A percentile compares a stretch with the other conserved stretches of the same genome.
These are phyloP conservation scores for Sinhomidia bicolor DNA, from an alignment of 2,888 invertebrate species.

Conservation along the genomic window DNA sequence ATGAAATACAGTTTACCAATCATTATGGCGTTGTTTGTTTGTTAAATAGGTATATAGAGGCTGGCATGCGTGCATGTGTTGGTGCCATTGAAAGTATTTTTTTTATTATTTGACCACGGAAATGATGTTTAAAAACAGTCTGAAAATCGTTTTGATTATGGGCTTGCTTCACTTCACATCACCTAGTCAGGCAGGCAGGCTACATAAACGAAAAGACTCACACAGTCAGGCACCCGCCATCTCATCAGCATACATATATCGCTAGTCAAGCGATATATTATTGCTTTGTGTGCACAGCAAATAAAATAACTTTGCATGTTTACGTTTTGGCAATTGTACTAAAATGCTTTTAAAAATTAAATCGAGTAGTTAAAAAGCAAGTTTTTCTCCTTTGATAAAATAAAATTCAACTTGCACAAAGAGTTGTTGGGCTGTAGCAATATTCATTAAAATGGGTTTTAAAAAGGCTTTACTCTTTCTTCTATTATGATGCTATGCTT, in stretches of 20 bases:
- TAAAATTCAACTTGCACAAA: too few relatives aligned
- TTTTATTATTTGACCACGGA: slow-evolving; percentile 16
- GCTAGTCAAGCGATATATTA: too few relatives aligned
- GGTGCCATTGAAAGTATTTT: slow-evolving; percentile 17
- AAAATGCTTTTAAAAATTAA: not conserved
- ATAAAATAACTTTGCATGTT: slow-evolving; percentile 1
- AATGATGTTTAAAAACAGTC: not conserved
- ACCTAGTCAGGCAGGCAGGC: not conserved
- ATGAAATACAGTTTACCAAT: not conserved
- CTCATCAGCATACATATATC: too few relatives aligned
- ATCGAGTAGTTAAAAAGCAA: not conserved
- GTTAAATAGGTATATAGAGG: not conserved
- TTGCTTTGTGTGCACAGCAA: not conserved
- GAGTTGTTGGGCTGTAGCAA: not conserved
- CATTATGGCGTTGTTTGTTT: not conserved
- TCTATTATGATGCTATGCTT: too few relatives aligned
- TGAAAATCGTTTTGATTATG: slow-evolving; percentile 14
- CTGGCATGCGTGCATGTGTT: not conserved
- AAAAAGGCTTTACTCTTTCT: slow-evolving; percentile 10
- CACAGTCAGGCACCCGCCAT: too few relatives aligned
- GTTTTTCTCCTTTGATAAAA: slow-evolving; percentile 5
- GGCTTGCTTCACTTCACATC: not conserved
- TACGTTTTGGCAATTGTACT: not conserved
- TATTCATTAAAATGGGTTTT: slow-evolving; percentile 2
- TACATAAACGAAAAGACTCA: not conserved